Evolutionary conservation across 2,113 vertebrate genomes (phyloP).

Genomic region (Caracal caracal): DNA sequence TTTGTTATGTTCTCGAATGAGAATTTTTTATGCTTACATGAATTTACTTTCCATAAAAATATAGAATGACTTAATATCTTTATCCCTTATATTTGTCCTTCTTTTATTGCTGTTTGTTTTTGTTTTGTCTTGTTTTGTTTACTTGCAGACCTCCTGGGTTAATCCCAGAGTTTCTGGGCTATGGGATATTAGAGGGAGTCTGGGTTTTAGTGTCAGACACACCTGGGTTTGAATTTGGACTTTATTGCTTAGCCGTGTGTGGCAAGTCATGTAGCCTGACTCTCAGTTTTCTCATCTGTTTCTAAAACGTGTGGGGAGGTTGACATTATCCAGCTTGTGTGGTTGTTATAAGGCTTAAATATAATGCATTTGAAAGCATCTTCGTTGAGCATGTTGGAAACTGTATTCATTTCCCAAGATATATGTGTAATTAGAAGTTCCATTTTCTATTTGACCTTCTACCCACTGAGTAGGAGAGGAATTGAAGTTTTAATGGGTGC

Average conservation of each 20-base stretch:
- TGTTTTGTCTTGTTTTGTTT: neutral
- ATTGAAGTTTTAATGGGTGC: neutral
- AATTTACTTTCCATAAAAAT: neutral
- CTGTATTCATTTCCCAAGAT: neutral
- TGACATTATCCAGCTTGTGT: neutral
- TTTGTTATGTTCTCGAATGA: neutral
- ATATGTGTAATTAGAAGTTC: neutral
- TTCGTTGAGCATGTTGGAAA: neutral
- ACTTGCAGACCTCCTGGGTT: neutral
- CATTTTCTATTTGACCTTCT: neutral
- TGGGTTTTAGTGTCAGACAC: neutral
- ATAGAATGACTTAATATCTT: neutral
- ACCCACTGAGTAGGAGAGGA: neutral
- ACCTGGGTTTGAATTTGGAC: neutral
- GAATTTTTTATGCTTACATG: neutral
- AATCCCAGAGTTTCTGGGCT: neutral
- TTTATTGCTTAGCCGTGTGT: neutral
- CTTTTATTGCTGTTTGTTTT: neutral
- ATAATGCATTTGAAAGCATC: neutral
- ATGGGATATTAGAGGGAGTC: neutral
- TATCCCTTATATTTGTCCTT: neutral
- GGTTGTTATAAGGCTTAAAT: neutral
- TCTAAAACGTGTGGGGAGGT: neutral
- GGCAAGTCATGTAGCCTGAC: neutral
- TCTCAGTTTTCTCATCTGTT: neutral